Evolutionary conservation across 1,140 invertebrate genomes (phyloP), one percentile per base, ranked within the genome.

Genomic region (Drosophila burlai): DNA sequence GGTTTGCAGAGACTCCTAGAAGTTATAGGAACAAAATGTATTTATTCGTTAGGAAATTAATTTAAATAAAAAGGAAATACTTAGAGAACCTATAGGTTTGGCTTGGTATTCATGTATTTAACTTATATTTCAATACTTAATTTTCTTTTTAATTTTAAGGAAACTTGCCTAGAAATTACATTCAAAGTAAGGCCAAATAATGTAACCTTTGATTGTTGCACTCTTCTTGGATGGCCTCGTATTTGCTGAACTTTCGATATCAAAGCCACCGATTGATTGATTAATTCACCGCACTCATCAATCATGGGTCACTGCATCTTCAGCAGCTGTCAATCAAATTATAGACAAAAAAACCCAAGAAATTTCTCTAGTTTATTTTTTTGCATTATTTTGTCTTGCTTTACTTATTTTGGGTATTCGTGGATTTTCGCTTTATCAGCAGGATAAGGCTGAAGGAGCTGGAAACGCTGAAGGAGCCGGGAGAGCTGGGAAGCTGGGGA

Each of bases 251-350:
- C 63, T 66, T 29, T 67, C 36, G 42, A 67, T 46, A 63, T 57
- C 34, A 59, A 43, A 67, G 62, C 60, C 65, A 64, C 54, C 34
- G 42, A 73, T 60, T 72, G 72, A 75, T 75, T 73, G 72, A 74
- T 74, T 75, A 61, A 75, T 62, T 75, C 29, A 75, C 72, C 66
- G 59, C 59, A 46, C 59, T 55, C 72, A 75, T 75, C 69, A 75
- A 74, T 75, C 69, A 75, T 74, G 42, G 52, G 50, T 74, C 69
- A 74, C 63, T 81, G 55, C 74, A 60, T 59, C 68, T 64, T 72
- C 57, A 75, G 66, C 66, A 60, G 38, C 66, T 72, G 66, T 73
- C 69, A 72, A 60, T 72, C 38, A 45, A 60, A 72, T 45, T 67
- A 57, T 67, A 67, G 62, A 67, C 47, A 66, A 69, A 69, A 36